Percentiles rank a stretch among this genome's conserved stretches.
phyloP scores from a whole-genome alignment of 2,888 invertebrate genomes.

The Panzeria rudis region DNA sequence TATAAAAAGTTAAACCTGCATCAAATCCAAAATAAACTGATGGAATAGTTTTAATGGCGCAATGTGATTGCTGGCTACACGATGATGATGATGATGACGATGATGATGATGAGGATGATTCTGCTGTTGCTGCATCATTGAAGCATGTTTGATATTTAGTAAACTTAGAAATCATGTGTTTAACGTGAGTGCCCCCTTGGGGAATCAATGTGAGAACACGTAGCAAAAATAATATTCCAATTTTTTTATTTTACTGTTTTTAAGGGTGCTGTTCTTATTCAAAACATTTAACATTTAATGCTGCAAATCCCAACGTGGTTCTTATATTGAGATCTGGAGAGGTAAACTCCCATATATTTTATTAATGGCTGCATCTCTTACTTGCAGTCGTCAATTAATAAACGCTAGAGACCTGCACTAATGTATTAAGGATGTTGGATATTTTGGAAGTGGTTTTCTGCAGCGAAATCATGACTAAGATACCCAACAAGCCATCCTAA shows the following conservation, averaged over 20 bases:
- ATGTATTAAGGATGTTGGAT: no score
- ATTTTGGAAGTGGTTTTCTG: no score
- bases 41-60: conserved; percentile 21
- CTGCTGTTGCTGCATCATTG: conserved; percentile 3
- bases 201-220: conserved; percentile 33
- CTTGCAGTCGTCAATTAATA: no score
- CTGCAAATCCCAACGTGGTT: neutral
- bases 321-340: neutral
- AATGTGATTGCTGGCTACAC: conserved; percentile 30
- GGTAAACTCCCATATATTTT: no score
- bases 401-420: no score
- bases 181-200: conserved; percentile 23
- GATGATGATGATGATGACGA: neutral
- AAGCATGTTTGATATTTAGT: conserved; percentile 11
- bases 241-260: conserved; percentile 20
- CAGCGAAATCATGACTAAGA: no score
- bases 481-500: no score
- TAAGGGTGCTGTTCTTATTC: conserved; percentile 18
- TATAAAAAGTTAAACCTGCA: conserved; percentile 12
- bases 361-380: neutral
- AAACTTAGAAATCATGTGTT: conserved; percentile 8
- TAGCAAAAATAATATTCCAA: conserved; percentile 34
- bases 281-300: conserved; percentile 15
- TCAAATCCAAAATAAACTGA: conserved; percentile 28
- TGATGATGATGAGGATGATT: neutral